These are phyloP conservation scores for Blastobasis adustella DNA, from an alignment of 2,888 invertebrate species.

Conservation along the genomic window DNA sequence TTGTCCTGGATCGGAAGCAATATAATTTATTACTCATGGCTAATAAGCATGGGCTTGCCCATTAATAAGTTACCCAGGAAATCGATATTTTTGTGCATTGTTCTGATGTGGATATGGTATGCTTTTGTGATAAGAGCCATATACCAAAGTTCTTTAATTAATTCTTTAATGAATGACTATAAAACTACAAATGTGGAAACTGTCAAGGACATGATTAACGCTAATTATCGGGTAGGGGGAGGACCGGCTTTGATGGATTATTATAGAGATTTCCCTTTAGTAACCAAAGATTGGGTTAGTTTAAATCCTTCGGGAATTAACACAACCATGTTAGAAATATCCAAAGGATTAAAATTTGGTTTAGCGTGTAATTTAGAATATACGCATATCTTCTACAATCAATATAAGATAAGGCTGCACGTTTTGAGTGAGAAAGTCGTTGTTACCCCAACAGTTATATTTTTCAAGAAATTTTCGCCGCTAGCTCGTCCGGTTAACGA, in stretches of 20 bases:
- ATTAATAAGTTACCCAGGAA: conserved; percentile 35
- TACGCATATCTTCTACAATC: conserved; percentile 26
- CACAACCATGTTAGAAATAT: conserved; percentile 28
- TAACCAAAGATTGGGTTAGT: conserved; percentile 40
- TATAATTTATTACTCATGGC: conserved; percentile 43
- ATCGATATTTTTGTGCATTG: conserved; percentile 29
- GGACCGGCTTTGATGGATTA: conserved; percentile 45
- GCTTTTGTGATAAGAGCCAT: conserved; percentile 49
- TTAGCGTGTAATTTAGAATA: conserved; percentile 42
- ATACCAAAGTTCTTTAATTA: conserved; percentile 52
- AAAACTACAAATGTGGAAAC: conserved; percentile 34
- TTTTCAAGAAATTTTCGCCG: conserved; percentile 53
- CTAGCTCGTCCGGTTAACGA: conserved; percentile 30
- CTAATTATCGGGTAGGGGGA: conserved; percentile 46
- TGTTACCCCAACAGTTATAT: conserved; percentile 40
- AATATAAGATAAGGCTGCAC: conserved; percentile 29
- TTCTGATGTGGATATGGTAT: conserved; percentile 50
- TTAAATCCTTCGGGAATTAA: conserved; percentile 30
- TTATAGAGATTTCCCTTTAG: conserved; percentile 34
- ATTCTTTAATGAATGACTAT: conserved; percentile 42
- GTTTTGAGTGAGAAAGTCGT: conserved; percentile 37
- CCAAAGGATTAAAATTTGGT: conserved; percentile 41
- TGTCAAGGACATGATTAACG: conserved; percentile 40
- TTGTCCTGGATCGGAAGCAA: conserved; percentile 18
- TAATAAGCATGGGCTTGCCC: conserved; percentile 51